A percentile compares a stretch with the other conserved stretches of the same genome.
Evolutionary conservation across 2,113 vertebrate genomes (phyloP).

Genomic region (Archilochus colubris): DNA sequence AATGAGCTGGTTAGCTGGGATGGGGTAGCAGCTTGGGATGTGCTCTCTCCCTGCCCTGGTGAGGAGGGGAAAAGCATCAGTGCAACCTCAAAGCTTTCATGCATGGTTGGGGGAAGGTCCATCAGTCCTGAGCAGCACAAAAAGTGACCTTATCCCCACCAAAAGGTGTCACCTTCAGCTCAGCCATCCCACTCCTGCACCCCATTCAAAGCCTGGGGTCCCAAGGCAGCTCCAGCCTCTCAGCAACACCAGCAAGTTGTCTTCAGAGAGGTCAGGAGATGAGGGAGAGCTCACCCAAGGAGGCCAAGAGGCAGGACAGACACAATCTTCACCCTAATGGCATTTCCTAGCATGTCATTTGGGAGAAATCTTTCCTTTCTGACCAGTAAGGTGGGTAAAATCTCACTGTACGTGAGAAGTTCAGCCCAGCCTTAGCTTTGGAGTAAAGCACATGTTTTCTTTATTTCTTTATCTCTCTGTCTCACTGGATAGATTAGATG

Average conservation of each 20-base stretch:
- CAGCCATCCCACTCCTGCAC: background rate
- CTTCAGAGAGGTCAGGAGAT: background rate
- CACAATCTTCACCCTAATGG: background rate
- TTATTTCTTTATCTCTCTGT: conserved; percentile 52
- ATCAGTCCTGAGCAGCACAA: background rate
- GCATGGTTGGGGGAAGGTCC: background rate
- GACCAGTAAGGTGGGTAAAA: background rate
- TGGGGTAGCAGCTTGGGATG: accelerated
- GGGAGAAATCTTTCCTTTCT: background rate
- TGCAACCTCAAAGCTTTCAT: background rate
- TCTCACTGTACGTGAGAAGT: background rate
- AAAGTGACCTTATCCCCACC: accelerated
- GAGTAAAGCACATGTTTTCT: background rate
- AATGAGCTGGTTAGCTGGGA: background rate
- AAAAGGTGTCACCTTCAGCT: background rate
- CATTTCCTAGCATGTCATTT: background rate
- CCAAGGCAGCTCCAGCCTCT: background rate
- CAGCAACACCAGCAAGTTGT: background rate
- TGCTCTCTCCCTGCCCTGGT: background rate
- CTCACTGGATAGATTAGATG: conserved; percentile 16
- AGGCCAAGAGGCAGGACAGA: background rate
- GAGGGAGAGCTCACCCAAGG: background rate
- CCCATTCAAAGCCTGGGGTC: accelerated
- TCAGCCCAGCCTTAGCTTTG: background rate
- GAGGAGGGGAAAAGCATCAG: background rate